A percentile compares a stretch with the other conserved stretches of the same genome.
Evolutionary conservation across 1,140 invertebrate genomes (phyloP).

Genomic region (Drosophila trapezifrons): DNA sequence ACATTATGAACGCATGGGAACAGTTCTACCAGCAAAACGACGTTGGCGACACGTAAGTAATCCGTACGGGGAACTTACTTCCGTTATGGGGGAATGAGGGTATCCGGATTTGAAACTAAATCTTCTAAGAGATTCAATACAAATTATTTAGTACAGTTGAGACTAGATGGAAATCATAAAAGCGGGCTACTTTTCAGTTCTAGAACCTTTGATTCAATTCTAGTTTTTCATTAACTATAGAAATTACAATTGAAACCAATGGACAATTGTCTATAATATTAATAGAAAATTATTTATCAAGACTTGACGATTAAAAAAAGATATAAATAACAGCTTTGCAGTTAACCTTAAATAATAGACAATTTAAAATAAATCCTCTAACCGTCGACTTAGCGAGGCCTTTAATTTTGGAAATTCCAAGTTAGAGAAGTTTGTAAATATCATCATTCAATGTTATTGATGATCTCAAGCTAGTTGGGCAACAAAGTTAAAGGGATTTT

Average conservation of each 20-base stretch:
- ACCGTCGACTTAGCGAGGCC: too few relatives aligned
- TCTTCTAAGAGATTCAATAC: too few relatives aligned
- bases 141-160: too few relatives aligned
- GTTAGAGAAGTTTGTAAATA: not conserved
- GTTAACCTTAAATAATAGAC: not conserved
- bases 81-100: not conserved
- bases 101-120: not conserved
- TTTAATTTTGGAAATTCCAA: not conserved
- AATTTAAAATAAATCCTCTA: too few relatives aligned
- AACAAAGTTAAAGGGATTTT: not conserved
- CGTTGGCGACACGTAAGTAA: slow-evolving; percentile 88
- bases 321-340: not conserved
- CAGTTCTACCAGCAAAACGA: slow-evolving; percentile 88
- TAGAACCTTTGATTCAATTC: too few relatives aligned
- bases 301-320: not conserved
- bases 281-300: not conserved
- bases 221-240: too few relatives aligned
- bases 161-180: too few relatives aligned
- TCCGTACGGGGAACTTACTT: not conserved
- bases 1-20: slow-evolving; percentile 84
- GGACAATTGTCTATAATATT: too few relatives aligned
- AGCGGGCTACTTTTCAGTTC: too few relatives aligned
- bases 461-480: too few relatives aligned
- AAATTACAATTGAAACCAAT: not conserved
- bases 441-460: too few relatives aligned